Conservation (phyloP, 2,888 invertebrate species). For the Phyllotreta cruciferae region DNA sequence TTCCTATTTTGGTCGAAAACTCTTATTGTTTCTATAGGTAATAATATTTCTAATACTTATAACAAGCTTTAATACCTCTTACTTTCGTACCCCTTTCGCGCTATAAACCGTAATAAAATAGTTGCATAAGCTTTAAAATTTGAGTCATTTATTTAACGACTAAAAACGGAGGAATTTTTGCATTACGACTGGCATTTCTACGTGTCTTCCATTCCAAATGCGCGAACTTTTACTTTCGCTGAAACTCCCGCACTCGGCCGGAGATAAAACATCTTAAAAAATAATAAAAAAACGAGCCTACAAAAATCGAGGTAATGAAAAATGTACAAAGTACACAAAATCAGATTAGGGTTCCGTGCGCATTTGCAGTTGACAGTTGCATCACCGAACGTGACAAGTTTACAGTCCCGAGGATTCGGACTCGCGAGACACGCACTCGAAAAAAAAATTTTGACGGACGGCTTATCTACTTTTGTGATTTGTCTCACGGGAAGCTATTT, state of each 20-base stretch:
- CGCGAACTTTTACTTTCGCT: constrained; percentile 18
- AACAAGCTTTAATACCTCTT: too few species aligned
- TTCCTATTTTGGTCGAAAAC: too few species aligned
- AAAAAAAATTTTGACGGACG: constrained; percentile 27
- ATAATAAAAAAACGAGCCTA: background rate
- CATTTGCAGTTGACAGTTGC: constrained; percentile 26
- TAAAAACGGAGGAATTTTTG: background rate
- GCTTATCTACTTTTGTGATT: constrained; percentile 30
- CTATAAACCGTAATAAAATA: too few species aligned
- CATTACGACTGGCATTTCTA: background rate
- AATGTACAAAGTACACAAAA: constrained; percentile 26
- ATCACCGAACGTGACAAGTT: constrained; percentile 43
- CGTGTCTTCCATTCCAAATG: constrained; percentile 8
- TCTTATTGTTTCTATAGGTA: too few species aligned
- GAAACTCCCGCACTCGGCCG: constrained; percentile 10
- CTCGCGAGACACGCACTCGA: constrained; percentile 22
- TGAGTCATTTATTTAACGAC: too few species aligned
- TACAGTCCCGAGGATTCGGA: constrained; percentile 33
- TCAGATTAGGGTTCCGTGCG: constrained; percentile 32
- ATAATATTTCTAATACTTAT: too few species aligned
- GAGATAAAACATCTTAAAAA: constrained; percentile 15
- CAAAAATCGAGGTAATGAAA: constrained; percentile 17
- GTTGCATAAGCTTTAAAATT: too few species aligned
- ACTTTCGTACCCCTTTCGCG: too few species aligned
- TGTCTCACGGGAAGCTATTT: constrained; percentile 38